These are phyloP conservation scores for Sthenelais limicola DNA, from an alignment of 2,888 invertebrate genomes.

Conservation along the genomic window DNA sequence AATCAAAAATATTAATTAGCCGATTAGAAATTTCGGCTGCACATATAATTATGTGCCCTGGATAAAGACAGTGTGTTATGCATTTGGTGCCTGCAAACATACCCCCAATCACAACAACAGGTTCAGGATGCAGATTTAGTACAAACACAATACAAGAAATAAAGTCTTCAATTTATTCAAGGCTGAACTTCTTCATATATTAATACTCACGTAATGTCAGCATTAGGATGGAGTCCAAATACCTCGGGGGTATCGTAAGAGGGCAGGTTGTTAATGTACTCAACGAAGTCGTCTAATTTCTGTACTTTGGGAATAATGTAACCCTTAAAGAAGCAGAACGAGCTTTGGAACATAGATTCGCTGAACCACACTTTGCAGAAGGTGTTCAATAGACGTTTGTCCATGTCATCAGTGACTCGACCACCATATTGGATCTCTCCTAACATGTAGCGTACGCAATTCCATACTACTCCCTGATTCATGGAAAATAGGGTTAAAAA, in stretches of 20 bases:
- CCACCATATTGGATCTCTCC: constrained; percentile 74
- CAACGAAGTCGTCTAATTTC: constrained; percentile 67
- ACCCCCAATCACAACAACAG: too few relatives aligned
- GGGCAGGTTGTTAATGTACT: constrained; percentile 68
- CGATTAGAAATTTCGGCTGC: too few relatives aligned
- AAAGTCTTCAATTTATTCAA: neutral
- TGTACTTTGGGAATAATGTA: constrained; percentile 70
- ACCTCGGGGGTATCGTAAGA: constrained; percentile 71
- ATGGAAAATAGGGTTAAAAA: neutral
- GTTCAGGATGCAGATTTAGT: too few relatives aligned
- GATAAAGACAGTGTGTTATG: too few relatives aligned
- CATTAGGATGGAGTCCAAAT: constrained; percentile 72
- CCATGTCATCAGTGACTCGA: constrained; percentile 73
- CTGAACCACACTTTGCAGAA: constrained; percentile 73
- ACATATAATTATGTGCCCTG: too few relatives aligned
- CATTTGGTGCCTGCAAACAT: too few relatives aligned
- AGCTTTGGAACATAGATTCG: constrained; percentile 69
- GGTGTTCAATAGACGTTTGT: constrained; percentile 72
- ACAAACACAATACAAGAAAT: too few relatives aligned
- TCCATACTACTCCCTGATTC: constrained; percentile 71
- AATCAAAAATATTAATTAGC: neutral
- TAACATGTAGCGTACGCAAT: constrained; percentile 72
- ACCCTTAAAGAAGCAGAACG: constrained; percentile 69
- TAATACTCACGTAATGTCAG: constrained; percentile 70
- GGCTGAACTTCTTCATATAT: neutral